Base-by-base conservation (phyloP, 2,797 vertebrate species). In the Notolabrus celidotus region DNA sequence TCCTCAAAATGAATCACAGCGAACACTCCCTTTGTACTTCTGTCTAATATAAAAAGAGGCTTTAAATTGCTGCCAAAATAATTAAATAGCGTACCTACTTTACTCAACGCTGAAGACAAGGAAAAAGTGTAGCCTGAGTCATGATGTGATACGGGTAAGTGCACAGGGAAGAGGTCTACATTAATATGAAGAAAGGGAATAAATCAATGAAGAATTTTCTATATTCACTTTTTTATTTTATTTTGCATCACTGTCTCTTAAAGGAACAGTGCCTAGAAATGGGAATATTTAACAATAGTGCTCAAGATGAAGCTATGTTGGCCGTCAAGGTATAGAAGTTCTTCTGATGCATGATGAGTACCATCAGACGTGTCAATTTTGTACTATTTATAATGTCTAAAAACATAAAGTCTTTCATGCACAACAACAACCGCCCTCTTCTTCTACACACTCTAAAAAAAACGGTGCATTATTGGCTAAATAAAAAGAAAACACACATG, bases 161-260 rank as follows among this genome's bases (percentile, higher is more conserved):
- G 5, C 16, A 36, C 4, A 12, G 36, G 34, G 34, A 14, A 12
- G 34, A 10, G 36, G 19, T 50, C n/a, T 23, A 52, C 8, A 31
- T 49, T 31, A 25, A 50, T 41, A 42, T 46, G 29, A 22, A 46
- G 38, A 34, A 16, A 33, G 5, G 22, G 10, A 25, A 70, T 20
- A 34, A 20, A 53, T 42, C 14, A 63, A 50, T 41, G 8, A 12
- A 60, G 25, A 54, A 56, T n/a, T 46, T 63, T 39, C 22, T 38
- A 42, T 16, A 8, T 38, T 50, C 22, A 17, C 2, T 25, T 10
- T 5, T 41, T 22, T 23, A 16, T 43, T 33, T 8, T 22, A 57
- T 38, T 15, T 41, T 47, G 19, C 23, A n/a, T n/a, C 5, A 10
- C 5, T 50, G 42, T 63, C 22, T 65, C 25, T 54, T 31, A 31